Conservation (phyloP, 2,113 vertebrate species). For the Cervus canadensis region DNA sequence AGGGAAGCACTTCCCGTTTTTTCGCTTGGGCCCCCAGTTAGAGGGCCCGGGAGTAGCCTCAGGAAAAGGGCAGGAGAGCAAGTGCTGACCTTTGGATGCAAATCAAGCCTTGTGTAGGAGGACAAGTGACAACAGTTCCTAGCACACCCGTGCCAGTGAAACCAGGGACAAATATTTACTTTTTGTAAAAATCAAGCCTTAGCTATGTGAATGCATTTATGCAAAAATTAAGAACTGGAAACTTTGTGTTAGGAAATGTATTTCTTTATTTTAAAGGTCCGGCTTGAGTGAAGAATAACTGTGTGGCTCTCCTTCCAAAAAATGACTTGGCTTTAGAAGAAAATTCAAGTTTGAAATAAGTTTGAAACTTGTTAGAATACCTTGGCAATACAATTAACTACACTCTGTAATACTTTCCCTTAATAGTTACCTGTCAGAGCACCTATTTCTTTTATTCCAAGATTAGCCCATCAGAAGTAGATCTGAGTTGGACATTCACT, state of each 20-base stretch:
- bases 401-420: constrained; percentile 57
- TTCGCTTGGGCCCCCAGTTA: neutral
- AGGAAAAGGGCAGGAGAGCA: neutral
- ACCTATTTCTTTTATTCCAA: constrained; percentile 58
- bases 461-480: constrained; percentile 68
- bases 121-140: constrained; percentile 68
- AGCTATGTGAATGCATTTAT: neutral
- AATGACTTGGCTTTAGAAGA: constrained; percentile 23
- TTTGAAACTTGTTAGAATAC: constrained; percentile 62
- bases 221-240: constrained; percentile 10
- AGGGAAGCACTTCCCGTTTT: neutral
- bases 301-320: constrained; percentile 25
- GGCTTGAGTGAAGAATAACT: constrained; percentile 42
- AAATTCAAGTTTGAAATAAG: constrained; percentile 66
- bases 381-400: constrained; percentile 58
- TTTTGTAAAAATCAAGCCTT: constrained; percentile 55
- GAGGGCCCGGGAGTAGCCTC: neutral
- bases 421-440: constrained; percentile 75
- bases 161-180: constrained; percentile 68
- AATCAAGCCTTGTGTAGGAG: constrained; percentile 63
- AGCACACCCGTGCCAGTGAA: neutral
- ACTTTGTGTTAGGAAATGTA: constrained; percentile 1
- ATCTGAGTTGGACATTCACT: constrained; percentile 56
- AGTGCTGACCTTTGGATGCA: constrained; percentile 59
- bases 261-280: constrained; percentile 18